phyloP scores from a whole-genome alignment of 2,797 vertebrate genomes.

The Cossypha niveicapilla region DNA sequence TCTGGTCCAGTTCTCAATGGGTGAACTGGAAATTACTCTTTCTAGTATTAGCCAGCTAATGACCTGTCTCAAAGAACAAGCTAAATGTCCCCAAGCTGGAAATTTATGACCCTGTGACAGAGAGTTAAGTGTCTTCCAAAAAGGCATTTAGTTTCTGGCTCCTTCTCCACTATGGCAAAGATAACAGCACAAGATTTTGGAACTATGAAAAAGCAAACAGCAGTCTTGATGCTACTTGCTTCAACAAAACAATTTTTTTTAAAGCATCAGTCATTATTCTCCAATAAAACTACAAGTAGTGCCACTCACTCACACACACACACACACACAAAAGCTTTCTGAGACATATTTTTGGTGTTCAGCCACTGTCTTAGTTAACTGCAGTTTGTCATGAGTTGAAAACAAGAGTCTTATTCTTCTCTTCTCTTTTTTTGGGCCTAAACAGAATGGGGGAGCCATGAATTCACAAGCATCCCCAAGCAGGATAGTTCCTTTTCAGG shows the following conservation, averaged over 20 bases:
- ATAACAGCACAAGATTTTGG: background rate
- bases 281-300: background rate
- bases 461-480: background rate
- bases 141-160: background rate
- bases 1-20: accelerated
- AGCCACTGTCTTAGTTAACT: background rate
- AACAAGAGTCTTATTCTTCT: background rate
- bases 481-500: background rate
- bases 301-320: too few species aligned
- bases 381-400: background rate
- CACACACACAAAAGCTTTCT: background rate
- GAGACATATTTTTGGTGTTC: background rate
- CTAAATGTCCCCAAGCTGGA: background rate
- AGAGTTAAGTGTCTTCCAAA: background rate
- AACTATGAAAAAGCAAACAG: background rate
- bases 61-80: background rate
- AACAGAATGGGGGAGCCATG: background rate
- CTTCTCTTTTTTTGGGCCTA: background rate
- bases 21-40: background rate
- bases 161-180: background rate
- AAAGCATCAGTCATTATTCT: background rate
- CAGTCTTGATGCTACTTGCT: background rate
- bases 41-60: background rate
- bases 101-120: background rate
- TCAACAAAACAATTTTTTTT: background rate